phyloP scores from a whole-genome alignment of 2,797 vertebrate genomes.

The Bradypodion pumilum region DNA sequence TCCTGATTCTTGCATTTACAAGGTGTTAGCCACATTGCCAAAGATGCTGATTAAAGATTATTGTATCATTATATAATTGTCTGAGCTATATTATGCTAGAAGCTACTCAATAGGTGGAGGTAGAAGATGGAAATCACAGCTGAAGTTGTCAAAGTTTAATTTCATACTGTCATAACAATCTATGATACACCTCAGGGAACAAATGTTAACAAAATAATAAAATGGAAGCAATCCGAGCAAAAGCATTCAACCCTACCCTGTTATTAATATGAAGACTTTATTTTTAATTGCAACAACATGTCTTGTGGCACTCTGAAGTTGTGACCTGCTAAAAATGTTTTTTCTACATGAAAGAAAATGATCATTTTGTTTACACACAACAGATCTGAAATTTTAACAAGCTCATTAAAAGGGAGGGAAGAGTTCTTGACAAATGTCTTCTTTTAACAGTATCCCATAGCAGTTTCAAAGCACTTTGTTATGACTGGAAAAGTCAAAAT shows the following conservation, averaged over 20 bases:
- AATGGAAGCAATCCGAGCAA: slow-evolving; percentile 21
- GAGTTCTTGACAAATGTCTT: slow-evolving; percentile 9
- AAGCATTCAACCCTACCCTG: not conserved
- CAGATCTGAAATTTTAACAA: slow-evolving; percentile 29
- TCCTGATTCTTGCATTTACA: not conserved
- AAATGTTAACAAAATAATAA: slow-evolving; percentile 20
- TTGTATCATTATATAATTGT: not conserved
- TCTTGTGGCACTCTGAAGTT: slow-evolving; percentile 24
- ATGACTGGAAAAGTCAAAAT: slow-evolving; percentile 9
- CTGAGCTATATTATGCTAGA: not conserved
- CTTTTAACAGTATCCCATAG: not conserved
- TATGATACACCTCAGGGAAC: slow-evolving; percentile 1
- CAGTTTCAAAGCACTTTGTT: slow-evolving; percentile 17
- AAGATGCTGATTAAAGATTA: not conserved
- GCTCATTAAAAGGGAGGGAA: not conserved
- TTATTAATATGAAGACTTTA: slow-evolving; percentile 3
- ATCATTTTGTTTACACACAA: slow-evolving; percentile 18
- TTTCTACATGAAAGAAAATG: slow-evolving; percentile 19
- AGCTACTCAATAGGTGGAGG: not conserved
- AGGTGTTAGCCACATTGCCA: not conserved
- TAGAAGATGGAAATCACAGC: not conserved
- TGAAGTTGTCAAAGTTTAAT: slow-evolving; percentile 5
- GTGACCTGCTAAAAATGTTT: slow-evolving; percentile 25
- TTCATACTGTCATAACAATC: slow-evolving; percentile 21
- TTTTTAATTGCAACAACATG: slow-evolving; percentile 23